A percentile compares a stretch with the other conserved stretches of the same genome.
Conservation (phyloP, 2,113 vertebrate genomes). For the Oncorhynchus clarkii region DNA sequence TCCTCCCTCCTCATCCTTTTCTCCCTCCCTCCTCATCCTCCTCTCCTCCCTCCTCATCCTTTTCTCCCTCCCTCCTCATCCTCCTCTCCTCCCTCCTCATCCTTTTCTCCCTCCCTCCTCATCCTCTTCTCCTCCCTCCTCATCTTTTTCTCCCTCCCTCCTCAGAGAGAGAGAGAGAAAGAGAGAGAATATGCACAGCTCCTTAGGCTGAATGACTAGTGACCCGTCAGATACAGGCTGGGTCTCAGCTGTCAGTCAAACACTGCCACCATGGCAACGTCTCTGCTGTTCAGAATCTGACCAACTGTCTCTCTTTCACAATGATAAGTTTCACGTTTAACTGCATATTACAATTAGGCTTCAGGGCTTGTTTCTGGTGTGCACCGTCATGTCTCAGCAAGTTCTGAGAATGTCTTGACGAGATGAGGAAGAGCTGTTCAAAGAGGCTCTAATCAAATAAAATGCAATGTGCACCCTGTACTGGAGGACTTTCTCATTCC, state of each 20-base stretch:
- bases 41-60: too few species aligned
- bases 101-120: too few species aligned
- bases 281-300: neutral
- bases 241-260: too few species aligned
- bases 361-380: too few species aligned
- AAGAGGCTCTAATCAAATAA: slow-evolving; percentile 28
- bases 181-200: neutral
- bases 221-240: slow-evolving; percentile 37
- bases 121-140: too few species aligned
- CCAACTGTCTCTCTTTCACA: slow-evolving; percentile 17
- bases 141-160: too few species aligned
- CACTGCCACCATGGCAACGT: slow-evolving; percentile 49
- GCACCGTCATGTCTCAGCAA: too few species aligned
- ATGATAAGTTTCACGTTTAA: neutral
- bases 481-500: neutral
- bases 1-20: neutral
- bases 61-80: too few species aligned
- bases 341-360: too few species aligned
- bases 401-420: neutral
- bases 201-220: too few species aligned
- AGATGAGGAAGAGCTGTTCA: slow-evolving; percentile 5
- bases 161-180: neutral
- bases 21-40: too few species aligned
- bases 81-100: too few species aligned
- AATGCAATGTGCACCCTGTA: slow-evolving; percentile 23